Evolutionary conservation across 2,888 invertebrate species (phyloP), one percentile per base, ranked within the genome.

Genomic region (Erannis defoliaria): DNA sequence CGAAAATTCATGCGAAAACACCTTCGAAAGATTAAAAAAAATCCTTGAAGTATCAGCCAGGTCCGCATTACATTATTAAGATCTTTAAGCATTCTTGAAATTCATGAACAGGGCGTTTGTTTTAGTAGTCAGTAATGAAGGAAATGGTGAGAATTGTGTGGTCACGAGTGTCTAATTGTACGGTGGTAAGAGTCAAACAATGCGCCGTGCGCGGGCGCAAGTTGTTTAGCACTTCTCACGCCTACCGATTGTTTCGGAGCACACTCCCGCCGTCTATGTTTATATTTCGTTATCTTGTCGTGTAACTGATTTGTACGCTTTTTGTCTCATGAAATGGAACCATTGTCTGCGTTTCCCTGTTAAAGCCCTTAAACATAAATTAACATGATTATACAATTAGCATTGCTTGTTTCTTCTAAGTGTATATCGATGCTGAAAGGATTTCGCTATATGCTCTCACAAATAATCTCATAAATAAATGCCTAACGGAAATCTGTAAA

Each of bases 161-260:
- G 76, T 75, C 79, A 79, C 76, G 80, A 70, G 65, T 14, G 19
- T 51, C 55, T 83, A 81, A 82, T 78, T 77, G 73, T 54, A 35
- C 77, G 75, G 80, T 79, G 82, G 72, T 80, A 82, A 81, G 69
- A 70, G 75, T 66, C 65, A 70, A 75, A 83, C 80, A 81, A 77
- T 75, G 31, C 55, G 68, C 67, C 29, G 19, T 48, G 55, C 49
- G 68, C 67, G 49, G 33, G 56, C 49, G 45, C 55, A 49, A 29
- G 29, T 63, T 74, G 70, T 78, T 80, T 82, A 80, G 81, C 83
- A 81, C 80, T 81, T 89, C 80, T 80, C 83, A 84, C 85, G 79
- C 75, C 75, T 77, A 76, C 70, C 72, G 77, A 77, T 82, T 79
- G 78, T 78, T 75, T 68, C 62, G 62, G 61, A 62, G 72, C 45